Conservation (phyloP, 2,113 vertebrate genomes). For the Eclectus roratus region DNA sequence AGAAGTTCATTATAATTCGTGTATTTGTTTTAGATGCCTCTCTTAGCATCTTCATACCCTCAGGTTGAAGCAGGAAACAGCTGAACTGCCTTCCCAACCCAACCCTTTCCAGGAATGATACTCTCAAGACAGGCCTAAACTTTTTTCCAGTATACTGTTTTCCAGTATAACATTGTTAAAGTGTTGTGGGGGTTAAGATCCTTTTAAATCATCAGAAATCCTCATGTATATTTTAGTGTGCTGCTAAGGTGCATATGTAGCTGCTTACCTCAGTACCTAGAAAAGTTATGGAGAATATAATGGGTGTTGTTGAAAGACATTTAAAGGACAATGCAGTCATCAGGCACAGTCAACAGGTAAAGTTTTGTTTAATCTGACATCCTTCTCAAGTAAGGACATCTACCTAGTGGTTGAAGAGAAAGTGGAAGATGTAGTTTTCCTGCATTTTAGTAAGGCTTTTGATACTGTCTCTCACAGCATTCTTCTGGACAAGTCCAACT, state of each 20-base stretch:
- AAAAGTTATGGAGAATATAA: background rate
- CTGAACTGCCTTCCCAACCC: background rate
- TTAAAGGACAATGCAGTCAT: background rate
- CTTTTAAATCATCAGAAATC: background rate
- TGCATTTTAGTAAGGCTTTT: background rate
- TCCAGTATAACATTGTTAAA: background rate
- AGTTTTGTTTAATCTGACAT: background rate
- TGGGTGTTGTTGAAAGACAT: background rate
- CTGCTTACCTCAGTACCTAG: background rate
- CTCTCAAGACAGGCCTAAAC: background rate
- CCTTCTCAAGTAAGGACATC: background rate
- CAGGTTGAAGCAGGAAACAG: background rate
- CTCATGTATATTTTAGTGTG: background rate
- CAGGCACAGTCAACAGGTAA: background rate
- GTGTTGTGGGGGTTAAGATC: background rate
- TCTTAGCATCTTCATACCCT: background rate
- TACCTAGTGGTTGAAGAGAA: background rate
- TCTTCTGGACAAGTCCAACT: background rate
- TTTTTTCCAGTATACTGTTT: background rate
- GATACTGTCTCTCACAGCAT: background rate
- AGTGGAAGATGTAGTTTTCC: background rate
- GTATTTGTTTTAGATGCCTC: background rate
- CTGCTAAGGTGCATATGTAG: background rate
- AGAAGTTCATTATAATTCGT: background rate
- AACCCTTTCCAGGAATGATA: background rate